phyloP scores from a whole-genome alignment of 2,888 invertebrate genomes.

The Uloborus plumipes region DNA sequence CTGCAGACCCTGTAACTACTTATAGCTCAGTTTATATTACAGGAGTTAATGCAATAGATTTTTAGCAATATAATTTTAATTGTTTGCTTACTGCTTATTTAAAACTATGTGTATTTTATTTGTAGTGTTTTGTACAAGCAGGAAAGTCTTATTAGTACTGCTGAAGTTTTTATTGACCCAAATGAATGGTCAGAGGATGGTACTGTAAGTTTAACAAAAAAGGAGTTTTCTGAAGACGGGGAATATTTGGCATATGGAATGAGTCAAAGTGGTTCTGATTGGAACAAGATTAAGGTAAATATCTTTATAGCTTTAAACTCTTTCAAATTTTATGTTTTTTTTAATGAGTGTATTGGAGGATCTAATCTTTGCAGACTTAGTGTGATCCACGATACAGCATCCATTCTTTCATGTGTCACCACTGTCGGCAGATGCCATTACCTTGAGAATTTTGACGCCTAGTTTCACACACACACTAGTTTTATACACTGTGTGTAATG shows the following conservation, averaged over 20 bases:
- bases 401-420: no score
- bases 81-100: background rate
- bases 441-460: no score
- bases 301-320: background rate
- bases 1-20: no score
- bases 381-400: no score
- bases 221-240: conserved; percentile 90
- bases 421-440: no score
- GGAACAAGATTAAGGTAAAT: conserved; percentile 83
- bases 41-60: no score
- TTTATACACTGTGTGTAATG: no score
- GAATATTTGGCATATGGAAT: conserved; percentile 90
- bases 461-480: no score
- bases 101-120: conserved; percentile 45
- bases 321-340: background rate
- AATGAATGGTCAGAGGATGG: conserved; percentile 91
- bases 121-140: conserved; percentile 90
- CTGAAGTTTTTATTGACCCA: conserved; percentile 92
- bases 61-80: background rate
- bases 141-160: conserved; percentile 82
- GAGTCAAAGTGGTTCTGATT: conserved; percentile 94
- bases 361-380: no score
- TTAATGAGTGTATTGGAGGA: no score
- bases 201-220: conserved; percentile 76
- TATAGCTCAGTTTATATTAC: no score